These are phyloP conservation scores for Phrixothrix hirtus DNA, from an alignment of 2,888 invertebrate genomes.

Conservation along the genomic window DNA sequence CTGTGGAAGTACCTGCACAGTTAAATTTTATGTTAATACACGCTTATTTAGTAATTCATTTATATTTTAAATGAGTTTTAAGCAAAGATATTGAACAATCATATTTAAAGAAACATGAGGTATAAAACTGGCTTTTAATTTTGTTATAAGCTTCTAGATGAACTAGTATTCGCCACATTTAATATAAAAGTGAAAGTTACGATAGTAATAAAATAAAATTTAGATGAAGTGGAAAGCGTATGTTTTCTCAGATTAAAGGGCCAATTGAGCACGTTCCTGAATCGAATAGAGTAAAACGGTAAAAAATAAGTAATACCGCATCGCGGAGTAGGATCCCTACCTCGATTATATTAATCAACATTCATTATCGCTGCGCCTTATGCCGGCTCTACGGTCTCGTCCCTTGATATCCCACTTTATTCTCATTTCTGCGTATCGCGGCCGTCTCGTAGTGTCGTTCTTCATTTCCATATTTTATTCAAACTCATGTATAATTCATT, in stretches of 20 bases:
- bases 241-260: conserved; percentile 30
- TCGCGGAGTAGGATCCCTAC: conserved; percentile 31
- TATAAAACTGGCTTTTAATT: too few relatives aligned
- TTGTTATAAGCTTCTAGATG: too few relatives aligned
- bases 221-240: conserved; percentile 31
- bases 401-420: conserved; percentile 37
- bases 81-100: too few relatives aligned
- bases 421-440: conserved; percentile 38
- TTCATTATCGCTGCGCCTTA: conserved; percentile 36
- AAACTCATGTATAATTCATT: conserved; percentile 54
- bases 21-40: too few relatives aligned
- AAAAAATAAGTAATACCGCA: conserved; percentile 33
- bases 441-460: conserved; percentile 41
- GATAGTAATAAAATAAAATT: conserved; percentile 29
- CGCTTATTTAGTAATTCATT: too few relatives aligned
- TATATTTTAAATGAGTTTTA: too few relatives aligned
- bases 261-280: conserved; percentile 30
- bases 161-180: too few relatives aligned
- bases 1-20: conserved; percentile 68
- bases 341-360: conserved; percentile 40
- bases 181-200: conserved; percentile 18
- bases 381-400: conserved; percentile 32
- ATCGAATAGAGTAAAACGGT: conserved; percentile 32
- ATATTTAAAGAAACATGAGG: too few relatives aligned
- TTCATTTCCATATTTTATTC: conserved; percentile 54